phyloP scores from a whole-genome alignment of 2,888 invertebrate species.

The Pardosa pseudoannulata region DNA sequence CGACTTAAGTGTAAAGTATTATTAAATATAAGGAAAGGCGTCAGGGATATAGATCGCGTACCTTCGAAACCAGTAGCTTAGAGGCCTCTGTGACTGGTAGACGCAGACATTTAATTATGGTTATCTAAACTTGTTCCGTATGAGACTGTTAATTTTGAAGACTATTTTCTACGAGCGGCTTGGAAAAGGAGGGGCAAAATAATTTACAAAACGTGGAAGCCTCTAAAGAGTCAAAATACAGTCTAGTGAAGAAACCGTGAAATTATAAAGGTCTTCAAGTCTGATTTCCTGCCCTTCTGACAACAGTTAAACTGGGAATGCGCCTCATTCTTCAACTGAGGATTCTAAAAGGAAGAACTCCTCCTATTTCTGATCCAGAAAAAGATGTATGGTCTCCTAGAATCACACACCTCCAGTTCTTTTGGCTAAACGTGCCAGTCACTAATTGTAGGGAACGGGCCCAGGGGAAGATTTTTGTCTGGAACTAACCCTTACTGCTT shows the following conservation, averaged over 20 bases:
- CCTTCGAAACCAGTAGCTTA: no score
- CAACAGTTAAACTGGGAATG: background rate
- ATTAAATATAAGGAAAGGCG: no score
- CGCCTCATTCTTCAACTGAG: slow-evolving; percentile 18
- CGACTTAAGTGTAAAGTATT: no score
- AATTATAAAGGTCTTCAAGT: slow-evolving; percentile 20
- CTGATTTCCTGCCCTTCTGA: background rate
- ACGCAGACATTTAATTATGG: no score
- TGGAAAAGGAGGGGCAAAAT: background rate
- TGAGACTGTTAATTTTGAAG: background rate
- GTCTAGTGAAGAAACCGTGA: slow-evolving; percentile 25
- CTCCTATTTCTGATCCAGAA: background rate
- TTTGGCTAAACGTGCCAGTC: background rate
- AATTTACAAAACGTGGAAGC: background rate
- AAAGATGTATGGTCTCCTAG: slow-evolving; percentile 10
- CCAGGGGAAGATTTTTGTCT: background rate
- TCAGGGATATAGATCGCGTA: no score
- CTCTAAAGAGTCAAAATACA: slow-evolving; percentile 25
- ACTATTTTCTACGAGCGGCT: background rate
- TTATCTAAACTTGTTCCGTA: background rate
- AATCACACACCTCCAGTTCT: background rate
- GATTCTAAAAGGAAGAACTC: background rate
- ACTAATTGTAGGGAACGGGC: slow-evolving; percentile 9
- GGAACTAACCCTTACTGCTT: background rate
- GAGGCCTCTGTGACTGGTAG: no score